phyloP scores from a whole-genome alignment of 2,797 vertebrate species.

The Sus cebifrons region DNA sequence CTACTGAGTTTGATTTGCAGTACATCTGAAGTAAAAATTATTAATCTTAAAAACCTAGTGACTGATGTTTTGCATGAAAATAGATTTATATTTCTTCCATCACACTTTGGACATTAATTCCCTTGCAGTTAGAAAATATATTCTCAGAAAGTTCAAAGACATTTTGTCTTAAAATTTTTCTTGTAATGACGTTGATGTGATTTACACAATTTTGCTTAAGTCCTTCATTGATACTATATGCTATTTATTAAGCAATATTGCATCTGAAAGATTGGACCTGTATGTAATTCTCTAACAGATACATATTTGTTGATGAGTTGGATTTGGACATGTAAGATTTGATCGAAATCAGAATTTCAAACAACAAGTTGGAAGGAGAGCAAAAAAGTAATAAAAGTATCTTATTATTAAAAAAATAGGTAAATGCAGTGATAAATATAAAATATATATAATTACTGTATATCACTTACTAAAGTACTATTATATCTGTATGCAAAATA shows the following conservation, averaged over 20 bases:
- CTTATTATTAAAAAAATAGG: not conserved
- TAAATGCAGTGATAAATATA: not conserved
- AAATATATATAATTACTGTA: not conserved
- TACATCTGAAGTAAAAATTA: not conserved
- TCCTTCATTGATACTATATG: not conserved
- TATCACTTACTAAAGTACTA: not conserved
- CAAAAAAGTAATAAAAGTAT: not conserved
- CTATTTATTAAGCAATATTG: not conserved
- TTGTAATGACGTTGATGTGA: not conserved
- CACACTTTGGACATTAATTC: not conserved
- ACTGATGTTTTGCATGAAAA: not conserved
- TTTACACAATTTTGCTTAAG: not conserved
- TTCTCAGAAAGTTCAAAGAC: not conserved
- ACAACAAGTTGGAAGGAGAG: not conserved
- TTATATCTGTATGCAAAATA: not conserved
- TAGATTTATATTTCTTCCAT: not conserved
- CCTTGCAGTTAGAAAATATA: not conserved
- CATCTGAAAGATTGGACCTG: not conserved
- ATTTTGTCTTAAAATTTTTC: not conserved
- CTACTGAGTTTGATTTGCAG: not conserved
- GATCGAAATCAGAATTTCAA: not conserved
- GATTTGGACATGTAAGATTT: not conserved
- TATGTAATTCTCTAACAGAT: not conserved
- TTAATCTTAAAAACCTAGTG: not conserved
- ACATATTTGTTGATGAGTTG: not conserved